These are phyloP conservation scores for Thumatha senex DNA, from an alignment of 2,888 invertebrate species.

Conservation along the genomic window DNA sequence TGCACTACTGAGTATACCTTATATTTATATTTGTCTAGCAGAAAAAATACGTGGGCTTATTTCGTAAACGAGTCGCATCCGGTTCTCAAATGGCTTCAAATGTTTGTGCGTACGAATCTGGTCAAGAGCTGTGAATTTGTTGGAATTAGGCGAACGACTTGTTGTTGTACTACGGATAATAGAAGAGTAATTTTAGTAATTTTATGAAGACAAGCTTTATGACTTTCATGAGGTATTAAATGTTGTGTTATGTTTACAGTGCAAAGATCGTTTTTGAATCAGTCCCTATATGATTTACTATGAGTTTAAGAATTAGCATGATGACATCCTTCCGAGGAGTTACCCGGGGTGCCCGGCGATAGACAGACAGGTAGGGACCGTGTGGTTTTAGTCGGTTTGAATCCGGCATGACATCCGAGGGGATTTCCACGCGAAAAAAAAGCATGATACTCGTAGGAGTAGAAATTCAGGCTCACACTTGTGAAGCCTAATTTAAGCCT, in stretches of 20 bases:
- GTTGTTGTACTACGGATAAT: slow-evolving; percentile 1
- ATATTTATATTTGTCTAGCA: slow-evolving; percentile 43
- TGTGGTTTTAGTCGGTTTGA: no score
- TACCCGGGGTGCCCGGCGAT: no score
- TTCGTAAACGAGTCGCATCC: slow-evolving; percentile 53
- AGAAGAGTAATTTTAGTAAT: background rate
- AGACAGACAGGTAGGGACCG: no score
- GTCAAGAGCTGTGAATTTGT: slow-evolving; percentile 21
- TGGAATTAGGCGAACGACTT: slow-evolving; percentile 15
- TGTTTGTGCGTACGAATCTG: slow-evolving; percentile 27
- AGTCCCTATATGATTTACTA: background rate
- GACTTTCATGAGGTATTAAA: background rate
- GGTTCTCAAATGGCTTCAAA: slow-evolving; percentile 28
- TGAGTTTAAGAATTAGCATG: no score
- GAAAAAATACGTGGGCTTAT: slow-evolving; percentile 47
- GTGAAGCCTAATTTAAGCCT: no score
- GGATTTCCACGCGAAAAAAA: no score
- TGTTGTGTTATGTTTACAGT: background rate
- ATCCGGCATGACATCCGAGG: no score
- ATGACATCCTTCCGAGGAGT: no score
- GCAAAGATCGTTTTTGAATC: no score
- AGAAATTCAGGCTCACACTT: no score
- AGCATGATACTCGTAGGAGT: no score
- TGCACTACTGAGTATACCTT: background rate
- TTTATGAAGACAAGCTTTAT: no score